Evolutionary conservation across 2,797 vertebrate species (phyloP).

Genomic region (Sebastes taczanowskii): DNA sequence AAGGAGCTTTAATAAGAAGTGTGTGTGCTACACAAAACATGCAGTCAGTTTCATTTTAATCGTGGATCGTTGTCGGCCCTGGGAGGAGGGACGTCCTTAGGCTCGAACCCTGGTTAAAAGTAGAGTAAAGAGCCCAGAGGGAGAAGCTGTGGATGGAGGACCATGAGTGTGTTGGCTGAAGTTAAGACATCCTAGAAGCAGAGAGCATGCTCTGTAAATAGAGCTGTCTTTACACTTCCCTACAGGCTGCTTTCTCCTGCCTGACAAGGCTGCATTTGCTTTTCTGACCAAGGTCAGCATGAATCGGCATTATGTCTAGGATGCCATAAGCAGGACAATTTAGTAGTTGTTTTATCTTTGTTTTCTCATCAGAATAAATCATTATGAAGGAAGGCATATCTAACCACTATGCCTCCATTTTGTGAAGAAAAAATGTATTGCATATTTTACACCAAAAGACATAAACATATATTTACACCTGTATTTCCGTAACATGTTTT

Average conservation of each 20-base stretch:
- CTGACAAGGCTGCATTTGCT: not conserved
- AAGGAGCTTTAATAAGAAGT: no score
- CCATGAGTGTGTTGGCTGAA: not conserved
- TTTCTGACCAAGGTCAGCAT: not conserved
- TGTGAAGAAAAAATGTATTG: not conserved
- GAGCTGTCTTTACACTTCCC: not conserved
- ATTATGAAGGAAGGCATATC: not conserved
- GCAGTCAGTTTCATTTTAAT: no score
- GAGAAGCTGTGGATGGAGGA: not conserved
- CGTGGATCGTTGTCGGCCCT: not conserved
- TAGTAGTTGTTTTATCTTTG: not conserved
- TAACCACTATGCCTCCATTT: not conserved
- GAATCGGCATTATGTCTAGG: not conserved
- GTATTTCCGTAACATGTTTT: no score
- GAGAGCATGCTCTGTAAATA: not conserved
- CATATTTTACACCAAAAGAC: not conserved
- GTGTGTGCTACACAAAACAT: no score
- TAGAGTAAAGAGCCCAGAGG: not conserved
- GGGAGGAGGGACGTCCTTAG: no score
- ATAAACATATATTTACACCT: not conserved
- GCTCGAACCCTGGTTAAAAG: not conserved
- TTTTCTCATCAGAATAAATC: not conserved
- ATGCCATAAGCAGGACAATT: not conserved
- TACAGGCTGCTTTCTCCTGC: not conserved
- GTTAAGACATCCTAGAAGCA: not conserved